Evolutionary conservation across 2,113 vertebrate genomes (phyloP).

Genomic region (Natator depressus): DNA sequence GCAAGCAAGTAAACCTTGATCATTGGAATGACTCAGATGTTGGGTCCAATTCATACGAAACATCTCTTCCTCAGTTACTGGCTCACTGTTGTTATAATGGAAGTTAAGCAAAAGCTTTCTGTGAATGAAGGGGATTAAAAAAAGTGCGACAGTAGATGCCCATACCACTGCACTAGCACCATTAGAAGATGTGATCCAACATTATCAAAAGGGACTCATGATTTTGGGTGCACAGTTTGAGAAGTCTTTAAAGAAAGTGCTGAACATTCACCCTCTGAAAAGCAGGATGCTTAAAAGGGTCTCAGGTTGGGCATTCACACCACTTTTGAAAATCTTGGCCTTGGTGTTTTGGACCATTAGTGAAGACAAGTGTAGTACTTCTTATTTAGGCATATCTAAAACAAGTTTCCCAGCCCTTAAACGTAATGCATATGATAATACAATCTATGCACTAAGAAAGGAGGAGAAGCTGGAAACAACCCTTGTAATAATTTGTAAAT

Average conservation of each 20-base stretch:
- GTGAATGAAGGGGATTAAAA: not conserved
- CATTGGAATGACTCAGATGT: constrained; percentile 30
- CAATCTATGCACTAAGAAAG: not conserved
- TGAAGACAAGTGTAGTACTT: not conserved
- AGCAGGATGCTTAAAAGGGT: not conserved
- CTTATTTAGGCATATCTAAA: not conserved
- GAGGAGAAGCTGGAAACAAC: not conserved
- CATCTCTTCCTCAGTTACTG: not conserved
- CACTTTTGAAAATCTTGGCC: not conserved
- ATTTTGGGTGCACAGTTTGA: not conserved
- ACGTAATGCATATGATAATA: not conserved
- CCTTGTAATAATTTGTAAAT: not conserved
- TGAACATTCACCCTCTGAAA: not conserved
- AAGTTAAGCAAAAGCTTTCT: constrained; percentile 21
- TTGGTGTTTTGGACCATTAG: not conserved
- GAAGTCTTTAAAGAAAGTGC: not conserved
- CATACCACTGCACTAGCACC: not conserved
- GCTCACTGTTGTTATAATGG: not conserved
- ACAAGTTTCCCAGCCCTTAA: not conserved
- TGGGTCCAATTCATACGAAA: constrained; percentile 36
- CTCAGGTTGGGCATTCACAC: not conserved
- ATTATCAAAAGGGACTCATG: not conserved
- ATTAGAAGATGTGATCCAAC: not conserved
- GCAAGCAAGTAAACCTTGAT: constrained; percentile 49
- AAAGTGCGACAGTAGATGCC: not conserved